These are phyloP conservation scores for Auanema sp. DNA, from an alignment of 2,888 invertebrate genomes.

Conservation along the genomic window DNA sequence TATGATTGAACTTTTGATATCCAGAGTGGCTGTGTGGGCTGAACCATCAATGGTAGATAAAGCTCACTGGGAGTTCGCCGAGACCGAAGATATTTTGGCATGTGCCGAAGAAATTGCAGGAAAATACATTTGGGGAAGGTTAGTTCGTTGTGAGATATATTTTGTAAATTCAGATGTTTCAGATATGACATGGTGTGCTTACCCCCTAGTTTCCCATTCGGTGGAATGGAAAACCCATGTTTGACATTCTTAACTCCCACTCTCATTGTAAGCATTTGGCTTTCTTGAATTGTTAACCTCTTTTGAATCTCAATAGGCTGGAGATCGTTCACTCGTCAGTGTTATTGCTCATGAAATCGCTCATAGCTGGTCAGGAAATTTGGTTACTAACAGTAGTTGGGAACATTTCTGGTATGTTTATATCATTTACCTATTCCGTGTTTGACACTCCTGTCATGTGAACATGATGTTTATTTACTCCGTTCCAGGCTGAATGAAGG, in stretches of 20 bases:
- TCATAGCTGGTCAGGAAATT: conserved; percentile 92
- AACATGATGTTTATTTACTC: neutral
- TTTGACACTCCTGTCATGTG: neutral
- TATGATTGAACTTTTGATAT: neutral
- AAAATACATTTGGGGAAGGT: conserved; percentile 59
- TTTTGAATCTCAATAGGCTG: conserved; percentile 72
- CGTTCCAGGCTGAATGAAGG: conserved; percentile 80
- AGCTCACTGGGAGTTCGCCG: conserved; percentile 84
- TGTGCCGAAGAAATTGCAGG: conserved; percentile 53
- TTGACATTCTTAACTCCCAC: conserved; percentile 93
- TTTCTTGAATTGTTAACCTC: no score
- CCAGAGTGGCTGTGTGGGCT: conserved; percentile 78
- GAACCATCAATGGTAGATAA: conserved; percentile 81
- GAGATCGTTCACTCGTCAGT: conserved; percentile 84
- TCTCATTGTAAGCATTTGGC: conserved; percentile 71
- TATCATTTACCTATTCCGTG: neutral
- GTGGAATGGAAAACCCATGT: conserved; percentile 97
- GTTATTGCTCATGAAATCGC: conserved; percentile 94
- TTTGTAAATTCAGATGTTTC: neutral
- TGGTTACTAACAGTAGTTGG: conserved; percentile 87
- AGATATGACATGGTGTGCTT: conserved; percentile 82
- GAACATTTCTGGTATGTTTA: conserved; percentile 85
- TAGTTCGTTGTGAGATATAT: neutral
- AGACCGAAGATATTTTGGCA: conserved; percentile 65
- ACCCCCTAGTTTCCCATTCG: conserved; percentile 90